Percentiles rank a stretch among this genome's conserved stretches.
Conservation (phyloP, 2,113 vertebrate species). For the Oostethus manadensis region DNA sequence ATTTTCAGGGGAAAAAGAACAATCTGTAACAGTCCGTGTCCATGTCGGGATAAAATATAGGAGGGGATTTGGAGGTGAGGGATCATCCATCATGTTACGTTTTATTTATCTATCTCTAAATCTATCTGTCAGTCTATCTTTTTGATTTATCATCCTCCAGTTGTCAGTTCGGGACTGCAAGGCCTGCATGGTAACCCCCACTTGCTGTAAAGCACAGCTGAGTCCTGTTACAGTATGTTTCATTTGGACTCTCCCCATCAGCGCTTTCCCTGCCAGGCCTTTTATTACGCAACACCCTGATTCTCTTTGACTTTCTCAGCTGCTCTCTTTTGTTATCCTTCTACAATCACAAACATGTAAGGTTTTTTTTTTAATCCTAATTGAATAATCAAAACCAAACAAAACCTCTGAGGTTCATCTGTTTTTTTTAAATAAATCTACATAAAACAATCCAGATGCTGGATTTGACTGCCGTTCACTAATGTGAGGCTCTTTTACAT, state of each 20-base stretch:
- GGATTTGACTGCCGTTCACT: too few species aligned
- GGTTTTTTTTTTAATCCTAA: conserved; percentile 9
- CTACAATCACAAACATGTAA: too few species aligned
- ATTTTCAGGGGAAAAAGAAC: too few species aligned
- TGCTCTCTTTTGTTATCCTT: too few species aligned
- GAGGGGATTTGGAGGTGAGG: too few species aligned
- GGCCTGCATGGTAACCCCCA: conserved; percentile 37
- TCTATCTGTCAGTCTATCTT: too few species aligned
- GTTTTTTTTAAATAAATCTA: not conserved
- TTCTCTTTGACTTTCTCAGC: not conserved
- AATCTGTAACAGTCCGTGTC: too few species aligned
- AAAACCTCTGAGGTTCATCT: not conserved
- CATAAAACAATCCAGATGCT: too few species aligned
- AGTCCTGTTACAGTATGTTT: not conserved
- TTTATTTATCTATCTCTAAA: too few species aligned
- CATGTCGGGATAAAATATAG: too few species aligned
- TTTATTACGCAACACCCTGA: not conserved
- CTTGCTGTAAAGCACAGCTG: not conserved
- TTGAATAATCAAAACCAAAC: conserved; percentile 12
- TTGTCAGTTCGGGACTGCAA: conserved; percentile 30
- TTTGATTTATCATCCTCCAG: conserved; percentile 2
- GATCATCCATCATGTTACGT: too few species aligned
- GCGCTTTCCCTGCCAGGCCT: not conserved
- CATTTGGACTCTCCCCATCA: not conserved
- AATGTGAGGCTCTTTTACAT: too few species aligned